Base-by-base conservation (phyloP, 1,140 invertebrate genomes). In the Euwallacea similis region DNA sequence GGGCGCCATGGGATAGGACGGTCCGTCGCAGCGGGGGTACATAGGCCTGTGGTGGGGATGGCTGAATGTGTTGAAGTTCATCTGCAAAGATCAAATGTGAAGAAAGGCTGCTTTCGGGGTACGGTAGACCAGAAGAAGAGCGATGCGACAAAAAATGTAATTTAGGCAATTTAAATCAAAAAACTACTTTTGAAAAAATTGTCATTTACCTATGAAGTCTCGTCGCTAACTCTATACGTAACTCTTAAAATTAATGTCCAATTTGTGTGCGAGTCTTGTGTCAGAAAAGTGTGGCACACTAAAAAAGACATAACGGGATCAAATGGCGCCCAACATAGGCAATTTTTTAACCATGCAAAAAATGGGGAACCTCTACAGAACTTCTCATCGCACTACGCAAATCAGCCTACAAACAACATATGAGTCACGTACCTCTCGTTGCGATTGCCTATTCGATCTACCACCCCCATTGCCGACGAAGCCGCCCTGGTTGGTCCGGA, bases 61-160 rank as follows among this genome's bases (percentile, higher is more conserved):
- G 63, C 50, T 77, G 56, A 75, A 72, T 66, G 74, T 77, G 75
- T 77, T 79, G 72, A 79, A 79, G 75, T 75, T 79, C 74, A 78
- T 75, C 79, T 80, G 76, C 7, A 79, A 79, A 54, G 54, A 33
- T 33, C 21, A 33, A 33, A 33, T 4, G 21, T 33, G 21, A 33
- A 33, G 21, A 33, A 33, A 33, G 4, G 21, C 21, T 33, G 21
- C 1, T 33, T 33, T 33, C 21, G 21, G 21, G 21, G 21, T 2
- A 4, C 21, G 21, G 21, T 33, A 33, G 16, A 53, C n/a, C n/a
- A 11, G 9, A 53, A 13, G 9, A 53, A 53, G n/a, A 53, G 0
- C n/a, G 50, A 16, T 7, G 16, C 50, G 50, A 53, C 6, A 53
- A 53, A n/a, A 53, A 53, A 53, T 13, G n/a, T 8, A 13, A 10